Conservation (phyloP, 2,797 vertebrate genomes). For the Leptoclinus maculatus region DNA sequence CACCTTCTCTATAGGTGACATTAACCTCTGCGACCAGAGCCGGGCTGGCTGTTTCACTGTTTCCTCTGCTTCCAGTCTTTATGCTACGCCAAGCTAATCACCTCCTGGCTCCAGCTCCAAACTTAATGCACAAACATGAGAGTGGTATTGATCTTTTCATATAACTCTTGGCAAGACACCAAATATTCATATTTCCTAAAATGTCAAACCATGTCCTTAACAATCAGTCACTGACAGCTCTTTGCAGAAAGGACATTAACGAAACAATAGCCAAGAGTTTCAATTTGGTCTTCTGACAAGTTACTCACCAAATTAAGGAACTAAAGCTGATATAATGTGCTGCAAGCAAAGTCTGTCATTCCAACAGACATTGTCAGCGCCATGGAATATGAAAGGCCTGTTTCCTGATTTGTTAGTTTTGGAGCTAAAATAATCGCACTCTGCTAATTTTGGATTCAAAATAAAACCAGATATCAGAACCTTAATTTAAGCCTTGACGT, state of each 20-base stretch:
- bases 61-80: not conserved
- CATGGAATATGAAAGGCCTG: not conserved
- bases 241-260: not conserved
- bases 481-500: not conserved
- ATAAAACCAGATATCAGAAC: not conserved
- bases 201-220: conserved; percentile 10
- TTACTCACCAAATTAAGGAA: not conserved
- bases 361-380: not conserved
- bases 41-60: not conserved
- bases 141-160: conserved; percentile 13
- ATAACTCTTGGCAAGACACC: not conserved
- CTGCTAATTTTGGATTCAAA: not conserved
- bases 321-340: not conserved
- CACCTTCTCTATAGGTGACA: not conserved
- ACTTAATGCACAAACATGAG: not conserved
- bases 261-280: conserved; percentile 3
- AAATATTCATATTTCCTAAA: conserved; percentile 5
- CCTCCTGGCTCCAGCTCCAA: conserved; percentile 6
- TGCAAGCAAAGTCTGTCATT: not conserved
- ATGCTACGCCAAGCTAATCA: not conserved
- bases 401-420: not conserved
- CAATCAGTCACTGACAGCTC: conserved; percentile 2
- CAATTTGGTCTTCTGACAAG: conserved; percentile 2
- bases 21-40: not conserved
- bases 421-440: not conserved